phyloP scores from a whole-genome alignment of 2,888 invertebrate species.

The Folsomia candida region DNA sequence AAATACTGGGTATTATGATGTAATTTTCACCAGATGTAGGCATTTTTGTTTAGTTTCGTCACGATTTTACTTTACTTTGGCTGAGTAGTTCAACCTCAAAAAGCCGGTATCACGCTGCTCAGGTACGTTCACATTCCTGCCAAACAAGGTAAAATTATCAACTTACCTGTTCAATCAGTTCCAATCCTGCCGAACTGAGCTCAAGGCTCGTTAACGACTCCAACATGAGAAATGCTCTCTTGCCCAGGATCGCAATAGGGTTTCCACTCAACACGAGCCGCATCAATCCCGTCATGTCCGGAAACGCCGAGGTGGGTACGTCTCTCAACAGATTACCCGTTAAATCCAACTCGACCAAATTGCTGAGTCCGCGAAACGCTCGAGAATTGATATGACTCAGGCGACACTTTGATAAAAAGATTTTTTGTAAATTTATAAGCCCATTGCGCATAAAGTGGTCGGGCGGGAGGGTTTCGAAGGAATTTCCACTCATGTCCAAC shows the following conservation, averaged over 20 bases:
- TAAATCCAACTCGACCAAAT: conserved; percentile 83
- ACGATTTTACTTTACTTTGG: too few species aligned
- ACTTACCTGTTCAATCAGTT: conserved; percentile 66
- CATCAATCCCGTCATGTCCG: conserved; percentile 77
- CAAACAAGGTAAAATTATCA: not conserved
- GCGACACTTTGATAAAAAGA: conserved; percentile 75
- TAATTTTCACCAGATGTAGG: too few species aligned
- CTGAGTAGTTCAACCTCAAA: too few species aligned
- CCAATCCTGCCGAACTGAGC: conserved; percentile 75
- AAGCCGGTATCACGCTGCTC: too few species aligned
- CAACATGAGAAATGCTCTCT: conserved; percentile 71
- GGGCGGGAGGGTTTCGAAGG: conserved; percentile 71
- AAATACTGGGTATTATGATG: too few species aligned
- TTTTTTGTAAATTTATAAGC: conserved; percentile 80
- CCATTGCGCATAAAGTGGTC: conserved; percentile 76
- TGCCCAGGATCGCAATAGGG: conserved; percentile 71
- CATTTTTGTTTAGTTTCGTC: too few species aligned
- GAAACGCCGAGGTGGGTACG: conserved; percentile 75
- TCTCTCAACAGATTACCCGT: conserved; percentile 75
- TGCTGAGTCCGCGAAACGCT: conserved; percentile 79
- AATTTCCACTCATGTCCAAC: conserved; percentile 78
- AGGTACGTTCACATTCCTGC: too few species aligned
- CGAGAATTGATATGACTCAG: conserved; percentile 73
- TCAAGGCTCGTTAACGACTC: conserved; percentile 76
- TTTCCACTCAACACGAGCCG: conserved; percentile 76